phyloP scores from a whole-genome alignment of 2,888 invertebrate species.

The Microplitis deprimator region DNA sequence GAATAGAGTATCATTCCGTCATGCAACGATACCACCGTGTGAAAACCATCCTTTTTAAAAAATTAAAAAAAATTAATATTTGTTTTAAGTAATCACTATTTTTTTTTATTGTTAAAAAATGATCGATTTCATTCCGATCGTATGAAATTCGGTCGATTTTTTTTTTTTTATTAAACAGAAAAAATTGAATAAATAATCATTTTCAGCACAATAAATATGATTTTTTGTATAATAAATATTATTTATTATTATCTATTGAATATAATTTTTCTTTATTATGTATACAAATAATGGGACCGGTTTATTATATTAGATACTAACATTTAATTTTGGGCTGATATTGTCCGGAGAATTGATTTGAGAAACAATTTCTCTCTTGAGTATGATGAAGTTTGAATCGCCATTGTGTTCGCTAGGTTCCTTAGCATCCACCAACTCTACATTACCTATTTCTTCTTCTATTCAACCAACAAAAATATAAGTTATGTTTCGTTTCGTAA shows the following conservation, averaged over 20 bases:
- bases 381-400: constrained; percentile 55
- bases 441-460: constrained; percentile 65
- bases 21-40: constrained; percentile 86
- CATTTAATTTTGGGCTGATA: constrained; percentile 62
- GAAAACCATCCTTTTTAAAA: constrained; percentile 79
- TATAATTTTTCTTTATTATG: neutral
- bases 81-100: constrained; percentile 12
- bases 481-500: constrained; percentile 48
- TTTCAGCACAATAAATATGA: no score
- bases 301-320: constrained; percentile 59
- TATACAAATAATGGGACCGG: neutral
- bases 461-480: constrained; percentile 61
- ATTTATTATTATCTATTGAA: neutral
- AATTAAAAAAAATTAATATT: constrained; percentile 41
- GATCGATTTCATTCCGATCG: neutral
- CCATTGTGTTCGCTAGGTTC: constrained; percentile 62
- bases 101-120: neutral
- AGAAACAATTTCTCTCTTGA: constrained; percentile 61
- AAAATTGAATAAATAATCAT: no score
- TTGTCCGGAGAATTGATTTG: constrained; percentile 62
- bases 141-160: neutral
- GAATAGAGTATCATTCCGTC: constrained; percentile 87
- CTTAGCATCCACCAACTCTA: constrained; percentile 67
- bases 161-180: neutral
- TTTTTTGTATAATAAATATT: no score